These are phyloP conservation scores for Tapirus terrestris DNA, from an alignment of 2,113 vertebrate species.

Conservation along the genomic window DNA sequence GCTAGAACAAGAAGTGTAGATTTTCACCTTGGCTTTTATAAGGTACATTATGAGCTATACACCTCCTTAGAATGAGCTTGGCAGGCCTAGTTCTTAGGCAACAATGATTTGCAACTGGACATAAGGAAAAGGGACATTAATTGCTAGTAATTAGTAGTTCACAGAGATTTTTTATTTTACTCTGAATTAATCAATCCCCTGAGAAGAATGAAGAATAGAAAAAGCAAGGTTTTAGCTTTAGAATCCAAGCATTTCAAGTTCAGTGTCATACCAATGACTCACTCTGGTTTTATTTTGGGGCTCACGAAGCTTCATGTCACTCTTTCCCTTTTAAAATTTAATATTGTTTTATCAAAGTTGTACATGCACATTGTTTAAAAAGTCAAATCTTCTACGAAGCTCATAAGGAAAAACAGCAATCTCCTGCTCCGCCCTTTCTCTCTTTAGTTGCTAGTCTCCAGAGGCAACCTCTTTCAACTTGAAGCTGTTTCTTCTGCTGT, in stretches of 20 bases:
- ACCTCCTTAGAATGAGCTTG: conserved; percentile 54
- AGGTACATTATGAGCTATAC: conserved; percentile 35
- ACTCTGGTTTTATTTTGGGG: background rate
- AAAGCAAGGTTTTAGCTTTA: conserved; percentile 40
- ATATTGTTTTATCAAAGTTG: conserved; percentile 31
- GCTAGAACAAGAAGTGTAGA: conserved; percentile 57
- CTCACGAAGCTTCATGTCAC: background rate
- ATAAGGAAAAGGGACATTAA: conserved; percentile 45
- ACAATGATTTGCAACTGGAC: conserved; percentile 70
- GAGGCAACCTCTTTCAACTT: background rate
- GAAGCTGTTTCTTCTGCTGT: background rate
- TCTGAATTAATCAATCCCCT: conserved; percentile 55
- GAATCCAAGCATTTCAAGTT: background rate
- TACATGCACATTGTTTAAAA: conserved; percentile 13
- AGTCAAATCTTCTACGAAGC: background rate
- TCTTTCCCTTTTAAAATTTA: conserved; percentile 13
- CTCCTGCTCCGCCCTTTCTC: background rate
- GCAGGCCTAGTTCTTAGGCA: conserved; percentile 49
- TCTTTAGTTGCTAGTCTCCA: background rate
- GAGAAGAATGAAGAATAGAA: conserved; percentile 14
- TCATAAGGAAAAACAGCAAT: background rate
- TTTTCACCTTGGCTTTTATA: conserved; percentile 81
- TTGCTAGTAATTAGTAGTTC: conserved; percentile 70
- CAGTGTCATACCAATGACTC: background rate
- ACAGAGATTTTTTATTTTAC: background rate